phyloP scores from a whole-genome alignment of 2,113 vertebrate species.

The Empidonax alnorum region DNA sequence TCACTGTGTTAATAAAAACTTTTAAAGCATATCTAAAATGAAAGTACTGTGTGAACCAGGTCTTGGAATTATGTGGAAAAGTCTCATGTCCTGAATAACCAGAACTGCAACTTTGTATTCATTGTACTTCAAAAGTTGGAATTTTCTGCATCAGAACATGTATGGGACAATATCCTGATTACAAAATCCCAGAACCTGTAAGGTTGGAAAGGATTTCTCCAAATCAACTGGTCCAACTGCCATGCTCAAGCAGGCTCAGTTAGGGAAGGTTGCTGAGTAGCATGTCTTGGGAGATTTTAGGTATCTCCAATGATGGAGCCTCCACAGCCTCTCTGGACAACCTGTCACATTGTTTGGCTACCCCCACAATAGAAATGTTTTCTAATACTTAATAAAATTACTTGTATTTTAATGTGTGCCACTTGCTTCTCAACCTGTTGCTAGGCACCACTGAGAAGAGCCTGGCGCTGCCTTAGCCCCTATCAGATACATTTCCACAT shows the following conservation, averaged over 20 bases:
- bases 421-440: neutral
- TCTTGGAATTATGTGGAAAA: neutral
- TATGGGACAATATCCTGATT: neutral
- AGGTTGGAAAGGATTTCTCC: neutral
- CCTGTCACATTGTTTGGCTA: neutral
- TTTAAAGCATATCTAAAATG: neutral
- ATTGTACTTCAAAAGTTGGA: neutral
- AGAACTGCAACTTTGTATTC: neutral
- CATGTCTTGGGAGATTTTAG: neutral
- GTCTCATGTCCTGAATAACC: neutral
- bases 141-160: neutral
- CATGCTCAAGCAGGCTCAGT: neutral
- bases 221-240: neutral
- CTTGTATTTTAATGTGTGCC: neutral
- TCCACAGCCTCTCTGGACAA: neutral
- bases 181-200: neutral
- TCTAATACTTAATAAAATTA: neutral
- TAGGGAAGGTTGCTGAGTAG: neutral
- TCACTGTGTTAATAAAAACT: neutral
- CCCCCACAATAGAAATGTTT: neutral
- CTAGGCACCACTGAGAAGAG: neutral
- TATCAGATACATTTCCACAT: neutral
- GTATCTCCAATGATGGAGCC: neutral
- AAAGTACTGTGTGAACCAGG: neutral
- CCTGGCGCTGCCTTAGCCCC: neutral